Conservation (phyloP, 2,797 vertebrate species). For the Sebastes nivosus region DNA sequence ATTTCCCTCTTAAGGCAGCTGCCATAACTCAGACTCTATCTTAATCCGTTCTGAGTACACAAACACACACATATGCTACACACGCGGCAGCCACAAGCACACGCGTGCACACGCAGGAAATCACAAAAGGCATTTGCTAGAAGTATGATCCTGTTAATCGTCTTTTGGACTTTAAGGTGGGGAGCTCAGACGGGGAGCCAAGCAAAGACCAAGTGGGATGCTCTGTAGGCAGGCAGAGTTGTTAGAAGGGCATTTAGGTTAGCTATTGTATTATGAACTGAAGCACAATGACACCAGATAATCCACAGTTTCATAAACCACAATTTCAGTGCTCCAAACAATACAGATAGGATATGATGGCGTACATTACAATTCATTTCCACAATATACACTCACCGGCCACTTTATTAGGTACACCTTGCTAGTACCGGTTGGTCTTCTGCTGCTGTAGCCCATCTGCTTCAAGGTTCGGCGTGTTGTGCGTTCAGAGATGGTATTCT, state of each 20-base stretch:
- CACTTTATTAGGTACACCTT: too few relatives aligned
- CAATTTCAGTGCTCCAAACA: background rate
- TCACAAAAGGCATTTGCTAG: slow-evolving; percentile 38
- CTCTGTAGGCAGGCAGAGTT: slow-evolving; percentile 18
- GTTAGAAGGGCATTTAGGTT: slow-evolving; percentile 27
- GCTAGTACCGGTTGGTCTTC: too few relatives aligned
- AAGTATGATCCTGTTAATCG: slow-evolving; percentile 33
- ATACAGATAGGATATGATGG: background rate
- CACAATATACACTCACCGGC: background rate
- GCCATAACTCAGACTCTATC: slow-evolving; percentile 69
- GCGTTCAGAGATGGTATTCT: too few relatives aligned
- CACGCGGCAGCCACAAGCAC: background rate
- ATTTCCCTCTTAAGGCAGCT: slow-evolving; percentile 60
- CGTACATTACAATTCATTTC: background rate
- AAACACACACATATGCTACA: slow-evolving; percentile 26
- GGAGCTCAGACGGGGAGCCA: slow-evolving; percentile 19
- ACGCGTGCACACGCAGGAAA: slow-evolving; percentile 7
- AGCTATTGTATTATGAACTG: slow-evolving; percentile 12
- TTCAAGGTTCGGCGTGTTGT: too few relatives aligned
- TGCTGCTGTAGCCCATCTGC: too few relatives aligned
- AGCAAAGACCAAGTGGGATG: slow-evolving; percentile 25
- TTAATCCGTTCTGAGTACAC: slow-evolving; percentile 66
- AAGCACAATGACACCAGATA: background rate
- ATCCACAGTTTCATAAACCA: background rate
- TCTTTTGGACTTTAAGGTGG: slow-evolving; percentile 27